phyloP scores from a whole-genome alignment of 2,797 vertebrate genomes.

The Acipenser oxyrinchus region DNA sequence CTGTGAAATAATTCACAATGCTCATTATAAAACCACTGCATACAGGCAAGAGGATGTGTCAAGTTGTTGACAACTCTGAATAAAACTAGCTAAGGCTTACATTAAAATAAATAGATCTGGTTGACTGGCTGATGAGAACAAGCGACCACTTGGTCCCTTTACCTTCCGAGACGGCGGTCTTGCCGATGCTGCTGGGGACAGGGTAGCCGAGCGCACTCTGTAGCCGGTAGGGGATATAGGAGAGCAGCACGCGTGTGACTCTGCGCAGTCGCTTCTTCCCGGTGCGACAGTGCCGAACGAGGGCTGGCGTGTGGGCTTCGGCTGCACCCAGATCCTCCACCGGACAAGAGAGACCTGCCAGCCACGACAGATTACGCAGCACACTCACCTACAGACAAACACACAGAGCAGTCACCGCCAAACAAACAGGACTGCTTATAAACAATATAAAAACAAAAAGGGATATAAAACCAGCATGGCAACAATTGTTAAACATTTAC shows the following conservation, averaged over 20 bases:
- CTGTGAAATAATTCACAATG: no score
- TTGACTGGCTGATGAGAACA: no score
- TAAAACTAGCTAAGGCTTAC: background rate
- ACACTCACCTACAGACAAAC: slow-evolving; percentile 36
- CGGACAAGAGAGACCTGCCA: slow-evolving; percentile 38
- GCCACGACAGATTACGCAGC: slow-evolving; percentile 46
- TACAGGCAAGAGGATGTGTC: background rate
- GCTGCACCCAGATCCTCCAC: background rate
- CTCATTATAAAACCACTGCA: no score
- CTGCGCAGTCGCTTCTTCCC: slow-evolving; percentile 52
- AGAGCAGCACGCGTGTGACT: slow-evolving; percentile 49
- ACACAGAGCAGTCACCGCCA: background rate
- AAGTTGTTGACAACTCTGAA: background rate
- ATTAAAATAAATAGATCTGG: no score
- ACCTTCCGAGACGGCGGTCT: slow-evolving; percentile 52
- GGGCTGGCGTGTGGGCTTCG: slow-evolving; percentile 15
- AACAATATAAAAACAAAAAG: background rate
- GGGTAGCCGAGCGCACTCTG: slow-evolving; percentile 56
- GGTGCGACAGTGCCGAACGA: slow-evolving; percentile 31
- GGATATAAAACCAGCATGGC: background rate
- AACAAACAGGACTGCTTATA: background rate
- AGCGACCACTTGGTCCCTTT: slow-evolving; percentile 1
- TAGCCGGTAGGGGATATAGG: slow-evolving; percentile 49
- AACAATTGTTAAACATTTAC: background rate
- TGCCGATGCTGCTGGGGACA: slow-evolving; percentile 47